Conservation (phyloP, 2,888 invertebrate species). For the Sinopyrophorus schimmeli region DNA sequence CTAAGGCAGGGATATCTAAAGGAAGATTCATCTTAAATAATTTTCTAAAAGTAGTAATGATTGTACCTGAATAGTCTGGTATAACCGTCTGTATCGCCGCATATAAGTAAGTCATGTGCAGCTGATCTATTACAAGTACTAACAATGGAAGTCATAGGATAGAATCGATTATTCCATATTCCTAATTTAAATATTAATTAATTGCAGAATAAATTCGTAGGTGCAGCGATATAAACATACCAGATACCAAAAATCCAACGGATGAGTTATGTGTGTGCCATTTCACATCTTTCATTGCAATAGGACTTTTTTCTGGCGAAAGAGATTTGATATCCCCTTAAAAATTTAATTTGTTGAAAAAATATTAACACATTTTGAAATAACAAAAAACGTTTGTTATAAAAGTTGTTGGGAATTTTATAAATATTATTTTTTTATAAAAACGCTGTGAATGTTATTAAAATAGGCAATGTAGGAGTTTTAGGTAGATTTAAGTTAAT, state of each 20-base stretch:
- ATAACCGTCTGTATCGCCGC: constrained; percentile 89
- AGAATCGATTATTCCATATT: constrained; percentile 89
- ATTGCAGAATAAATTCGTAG: neutral
- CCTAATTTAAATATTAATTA: no score
- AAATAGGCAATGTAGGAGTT: no score
- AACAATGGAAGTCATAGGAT: constrained; percentile 81
- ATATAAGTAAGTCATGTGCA: constrained; percentile 79
- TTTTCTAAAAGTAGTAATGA: neutral
- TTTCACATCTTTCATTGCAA: constrained; percentile 88
- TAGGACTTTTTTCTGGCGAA: constrained; percentile 83
- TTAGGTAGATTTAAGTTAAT: no score
- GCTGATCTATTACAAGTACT: constrained; percentile 81
- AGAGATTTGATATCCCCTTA: constrained; percentile 88
- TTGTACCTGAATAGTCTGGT: constrained; percentile 76
- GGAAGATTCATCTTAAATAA: constrained; percentile 2
- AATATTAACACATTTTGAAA: neutral
- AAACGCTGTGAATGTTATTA: no score
- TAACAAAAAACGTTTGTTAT: neutral
- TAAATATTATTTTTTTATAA: no score
- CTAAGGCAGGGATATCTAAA: constrained; percentile 81
- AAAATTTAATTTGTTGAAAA: constrained; percentile 38
- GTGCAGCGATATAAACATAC: constrained; percentile 54
- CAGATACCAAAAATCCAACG: constrained; percentile 84
- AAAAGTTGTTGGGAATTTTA: neutral
- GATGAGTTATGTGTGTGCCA: constrained; percentile 88